These are phyloP conservation scores for Selenia dentaria DNA, from an alignment of 2,888 invertebrate species.

Conservation along the genomic window DNA sequence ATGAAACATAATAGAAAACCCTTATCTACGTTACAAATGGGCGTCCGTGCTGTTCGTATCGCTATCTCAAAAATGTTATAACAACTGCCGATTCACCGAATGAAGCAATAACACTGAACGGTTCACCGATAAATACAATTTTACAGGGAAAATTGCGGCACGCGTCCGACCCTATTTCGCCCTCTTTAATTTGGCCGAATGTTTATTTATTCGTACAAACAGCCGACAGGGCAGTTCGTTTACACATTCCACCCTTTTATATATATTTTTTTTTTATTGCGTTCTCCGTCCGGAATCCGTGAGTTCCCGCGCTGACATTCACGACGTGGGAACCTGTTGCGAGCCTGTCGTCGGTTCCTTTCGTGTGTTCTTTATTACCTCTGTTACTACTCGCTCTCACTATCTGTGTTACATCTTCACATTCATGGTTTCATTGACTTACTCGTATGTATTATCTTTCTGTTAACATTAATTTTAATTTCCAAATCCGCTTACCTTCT, in stretches of 20 bases:
- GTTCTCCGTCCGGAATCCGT: slow-evolving; percentile 34
- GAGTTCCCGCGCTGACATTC: slow-evolving; percentile 27
- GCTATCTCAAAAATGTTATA: slow-evolving; percentile 31
- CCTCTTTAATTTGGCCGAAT: slow-evolving; percentile 71
- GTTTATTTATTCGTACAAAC: slow-evolving; percentile 72
- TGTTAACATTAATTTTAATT: background rate
- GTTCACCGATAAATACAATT: slow-evolving; percentile 46
- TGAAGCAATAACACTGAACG: slow-evolving; percentile 45
- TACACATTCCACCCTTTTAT: slow-evolving; percentile 61
- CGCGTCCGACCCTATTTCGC: slow-evolving; percentile 45
- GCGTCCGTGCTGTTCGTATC: slow-evolving; percentile 21
- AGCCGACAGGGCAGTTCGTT: slow-evolving; percentile 61
- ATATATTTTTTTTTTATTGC: slow-evolving; percentile 42
- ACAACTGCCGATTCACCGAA: slow-evolving; percentile 32
- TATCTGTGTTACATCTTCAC: slow-evolving; percentile 7
- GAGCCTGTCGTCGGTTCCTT: slow-evolving; percentile 23
- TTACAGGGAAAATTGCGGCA: slow-evolving; percentile 43
- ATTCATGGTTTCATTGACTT: slow-evolving; percentile 10
- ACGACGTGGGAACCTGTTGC: slow-evolving; percentile 40
- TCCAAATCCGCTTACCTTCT: no score
- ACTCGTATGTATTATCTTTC: background rate
- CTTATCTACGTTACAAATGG: slow-evolving; percentile 18
- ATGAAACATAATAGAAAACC: slow-evolving; percentile 22
- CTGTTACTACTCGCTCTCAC: slow-evolving; percentile 26
- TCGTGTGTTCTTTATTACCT: slow-evolving; percentile 32